Percentiles rank a stretch among this genome's conserved stretches.
Evolutionary conservation across 2,888 invertebrate genomes (phyloP).

Genomic region (Tetramorium bicarinatum): DNA sequence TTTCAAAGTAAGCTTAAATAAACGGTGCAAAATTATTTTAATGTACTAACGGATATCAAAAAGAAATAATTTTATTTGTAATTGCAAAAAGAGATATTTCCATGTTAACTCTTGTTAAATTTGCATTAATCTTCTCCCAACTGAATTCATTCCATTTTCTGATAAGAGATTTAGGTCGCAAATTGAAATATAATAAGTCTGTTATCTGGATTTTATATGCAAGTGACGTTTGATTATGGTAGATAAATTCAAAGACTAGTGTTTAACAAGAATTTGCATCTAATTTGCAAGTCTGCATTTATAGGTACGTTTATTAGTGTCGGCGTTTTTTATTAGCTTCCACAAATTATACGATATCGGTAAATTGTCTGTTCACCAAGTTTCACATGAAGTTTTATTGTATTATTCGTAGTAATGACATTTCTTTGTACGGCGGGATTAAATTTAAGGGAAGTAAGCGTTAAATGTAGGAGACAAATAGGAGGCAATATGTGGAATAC

Average conservation of each 20-base stretch:
- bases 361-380: not conserved
- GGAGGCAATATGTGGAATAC: not conserved
- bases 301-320: constrained; percentile 1
- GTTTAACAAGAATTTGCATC: constrained; percentile 18
- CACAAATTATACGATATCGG: constrained; percentile 1
- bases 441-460: not conserved
- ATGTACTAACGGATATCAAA: not conserved
- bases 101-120: not conserved
- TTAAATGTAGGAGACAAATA: constrained; percentile 25
- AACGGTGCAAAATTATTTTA: not conserved
- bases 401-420: not conserved
- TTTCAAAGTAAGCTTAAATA: not conserved
- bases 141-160: not conserved
- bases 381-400: not conserved
- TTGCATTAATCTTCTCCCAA: not conserved
- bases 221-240: not conserved
- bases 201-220: not conserved
- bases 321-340: not conserved
- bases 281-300: constrained; percentile 18
- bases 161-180: not conserved
- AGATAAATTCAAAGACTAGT: not conserved
- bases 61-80: not conserved
- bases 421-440: not conserved
- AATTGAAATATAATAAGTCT: not conserved
- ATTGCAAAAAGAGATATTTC: not conserved